Conservation (phyloP, 2,888 invertebrate species). For the Exephanes ischioxanthus region DNA sequence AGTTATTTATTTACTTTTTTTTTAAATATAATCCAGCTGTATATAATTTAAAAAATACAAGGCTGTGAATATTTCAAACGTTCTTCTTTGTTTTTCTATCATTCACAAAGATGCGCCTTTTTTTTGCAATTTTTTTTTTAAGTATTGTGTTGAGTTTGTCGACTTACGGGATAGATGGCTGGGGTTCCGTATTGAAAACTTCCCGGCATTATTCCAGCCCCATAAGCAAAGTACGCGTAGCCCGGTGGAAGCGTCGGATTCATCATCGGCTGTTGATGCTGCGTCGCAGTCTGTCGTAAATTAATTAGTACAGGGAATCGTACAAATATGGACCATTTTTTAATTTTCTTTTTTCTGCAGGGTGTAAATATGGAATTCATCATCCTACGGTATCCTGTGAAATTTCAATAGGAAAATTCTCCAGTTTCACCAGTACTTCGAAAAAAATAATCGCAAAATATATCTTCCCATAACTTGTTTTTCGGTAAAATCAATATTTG, state of each 20-base stretch:
- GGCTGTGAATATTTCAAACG: neutral
- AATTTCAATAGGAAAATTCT: neutral
- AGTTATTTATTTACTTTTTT: neutral
- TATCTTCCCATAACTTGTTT: neutral
- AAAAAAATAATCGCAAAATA: neutral
- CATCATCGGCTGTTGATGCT: constrained; percentile 89
- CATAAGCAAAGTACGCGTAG: constrained; percentile 91
- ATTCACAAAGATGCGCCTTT: neutral
- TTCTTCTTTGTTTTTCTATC: neutral
- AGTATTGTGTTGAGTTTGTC: neutral
- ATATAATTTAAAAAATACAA: neutral
- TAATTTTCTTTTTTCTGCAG: neutral
- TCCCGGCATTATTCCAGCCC: constrained; percentile 89
- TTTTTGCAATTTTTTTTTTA: neutral
- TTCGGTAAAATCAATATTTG: neutral
- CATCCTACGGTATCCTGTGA: neutral
- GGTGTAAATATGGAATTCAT: neutral
- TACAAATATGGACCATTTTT: constrained; percentile 13
- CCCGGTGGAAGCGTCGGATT: constrained; percentile 89
- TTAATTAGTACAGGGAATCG: constrained; percentile 57
- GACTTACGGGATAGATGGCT: constrained; percentile 89
- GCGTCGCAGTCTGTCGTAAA: constrained; percentile 84
- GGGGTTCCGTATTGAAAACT: constrained; percentile 90
- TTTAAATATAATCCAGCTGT: neutral
- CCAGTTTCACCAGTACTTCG: neutral